Evolutionary conservation across 2,797 vertebrate species (phyloP), one percentile per base, ranked within the genome.

Genomic region (Enteromius trimaculatus): DNA sequence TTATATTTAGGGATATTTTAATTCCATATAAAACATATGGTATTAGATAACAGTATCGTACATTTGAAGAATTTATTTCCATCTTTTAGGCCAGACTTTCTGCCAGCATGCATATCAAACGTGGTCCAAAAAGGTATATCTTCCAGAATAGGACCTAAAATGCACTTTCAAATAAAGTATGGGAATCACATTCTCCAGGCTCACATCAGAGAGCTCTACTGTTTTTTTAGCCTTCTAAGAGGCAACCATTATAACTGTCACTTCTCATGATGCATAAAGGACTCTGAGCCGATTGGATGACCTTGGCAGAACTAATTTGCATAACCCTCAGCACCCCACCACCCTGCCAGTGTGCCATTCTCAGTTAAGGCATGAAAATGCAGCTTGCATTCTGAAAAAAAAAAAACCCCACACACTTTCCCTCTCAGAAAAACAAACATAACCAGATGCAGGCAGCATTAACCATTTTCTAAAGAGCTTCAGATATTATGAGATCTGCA

Each of bases 251-350:
- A 90, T 86, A 90, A 84, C 89, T 90, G 92, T 91, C 91, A 92
- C 83, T 87, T 91, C 90, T 84, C 88, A 65, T 80, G 51, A 86
- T 86, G 72, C 86, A 86, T 87, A 90, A 87, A 88, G 88, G 87
- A 90, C 90, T 85, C 86, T 3, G 21, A 68, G 88, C 88, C 89
- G 86, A 89, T 86, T 86, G 88, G 68, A 89, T 91, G 91, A 93
- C 92, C 92, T 93, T 93, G 91, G 89, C 91, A 86, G 87, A 88
- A 87, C 86, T 88, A 44, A 93, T 94, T 91, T 92, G 88, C 91
- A 93, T 92, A 91, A 92, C 91, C 75, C 87, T 87, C 88, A 88
- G 87, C 86, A 85, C 76, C 88, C 88, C 89, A 87, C 81, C 64
- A 44, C 47, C 82, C 79, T 89, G 66, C 26, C 77, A 79, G 71